Conservation (phyloP, 1,140 invertebrate genomes). For the Steinernema khuongi region DNA sequence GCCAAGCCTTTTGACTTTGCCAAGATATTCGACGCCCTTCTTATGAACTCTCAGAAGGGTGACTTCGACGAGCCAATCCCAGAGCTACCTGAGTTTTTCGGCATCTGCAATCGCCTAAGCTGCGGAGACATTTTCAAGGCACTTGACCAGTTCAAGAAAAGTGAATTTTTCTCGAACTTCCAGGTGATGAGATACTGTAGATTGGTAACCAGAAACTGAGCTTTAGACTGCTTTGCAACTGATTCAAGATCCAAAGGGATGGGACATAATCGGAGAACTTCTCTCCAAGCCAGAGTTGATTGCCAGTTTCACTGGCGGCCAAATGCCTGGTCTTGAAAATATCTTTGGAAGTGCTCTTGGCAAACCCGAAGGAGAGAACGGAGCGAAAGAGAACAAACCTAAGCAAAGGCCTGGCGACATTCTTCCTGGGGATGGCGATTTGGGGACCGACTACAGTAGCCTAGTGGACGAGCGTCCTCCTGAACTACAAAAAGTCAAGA, state of each 20-base stretch:
- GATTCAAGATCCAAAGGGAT: constrained; percentile 56
- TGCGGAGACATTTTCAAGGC: constrained; percentile 58
- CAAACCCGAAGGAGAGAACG: constrained; percentile 24
- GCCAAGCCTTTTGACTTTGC: constrained; percentile 42
- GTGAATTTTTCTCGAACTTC: constrained; percentile 56
- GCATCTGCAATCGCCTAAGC: constrained; percentile 54
- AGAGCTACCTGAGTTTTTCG: constrained; percentile 54
- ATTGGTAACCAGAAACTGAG: constrained; percentile 1
- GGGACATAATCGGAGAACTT: constrained; percentile 55
- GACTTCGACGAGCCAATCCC: constrained; percentile 55
- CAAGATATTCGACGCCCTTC: constrained; percentile 49
- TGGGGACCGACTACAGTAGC: constrained; percentile 47
- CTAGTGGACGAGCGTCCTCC: constrained; percentile 38
- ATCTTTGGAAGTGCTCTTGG: constrained; percentile 36
- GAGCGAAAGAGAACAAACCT: constrained; percentile 17
- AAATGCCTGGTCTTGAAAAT: constrained; percentile 16
- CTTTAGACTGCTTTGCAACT: constrained; percentile 51
- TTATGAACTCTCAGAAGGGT: constrained; percentile 45
- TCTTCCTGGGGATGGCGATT: constrained; percentile 44
- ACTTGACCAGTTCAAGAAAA: constrained; percentile 53
- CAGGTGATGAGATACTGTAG: constrained; percentile 36
- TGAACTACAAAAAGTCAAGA: constrained; percentile 30
- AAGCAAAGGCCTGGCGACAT: constrained; percentile 1
- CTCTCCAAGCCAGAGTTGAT: constrained; percentile 55
- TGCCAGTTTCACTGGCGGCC: constrained; percentile 46